Conservation (phyloP, 2,113 vertebrate genomes). For the Morone saxatilis region DNA sequence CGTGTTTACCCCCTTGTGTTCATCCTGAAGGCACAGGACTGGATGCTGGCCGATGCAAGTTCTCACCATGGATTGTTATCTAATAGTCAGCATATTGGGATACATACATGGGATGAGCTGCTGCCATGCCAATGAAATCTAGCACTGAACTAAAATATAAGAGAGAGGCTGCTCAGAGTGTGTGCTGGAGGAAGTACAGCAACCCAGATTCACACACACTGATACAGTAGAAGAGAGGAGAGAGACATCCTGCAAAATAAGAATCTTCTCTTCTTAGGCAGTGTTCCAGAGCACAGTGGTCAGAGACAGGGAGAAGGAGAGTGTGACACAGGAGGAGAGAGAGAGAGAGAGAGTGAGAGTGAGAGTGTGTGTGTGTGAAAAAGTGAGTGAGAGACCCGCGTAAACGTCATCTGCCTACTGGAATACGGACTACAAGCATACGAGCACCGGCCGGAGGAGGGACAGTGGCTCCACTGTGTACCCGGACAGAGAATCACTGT, state of each 20-base stretch:
- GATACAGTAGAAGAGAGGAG: neutral
- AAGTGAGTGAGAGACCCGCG: conserved; percentile 48
- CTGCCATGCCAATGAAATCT: conserved; percentile 9
- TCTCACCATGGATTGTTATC: too few relatives aligned
- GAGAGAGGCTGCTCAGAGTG: neutral
- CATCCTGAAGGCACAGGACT: neutral
- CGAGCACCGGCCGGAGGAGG: conserved; percentile 50
- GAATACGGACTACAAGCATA: conserved; percentile 53
- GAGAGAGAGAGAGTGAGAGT: neutral
- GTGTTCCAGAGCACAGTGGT: neutral
- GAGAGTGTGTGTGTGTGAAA: conserved; percentile 5
- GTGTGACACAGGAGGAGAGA: neutral
- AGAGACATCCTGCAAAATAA: neutral
- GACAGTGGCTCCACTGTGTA: conserved; percentile 56
- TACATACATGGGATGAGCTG: neutral
- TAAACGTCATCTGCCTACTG: conserved; percentile 59
- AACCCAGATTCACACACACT: conserved; percentile 10
- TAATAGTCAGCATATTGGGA: neutral
- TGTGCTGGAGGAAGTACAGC: conserved; percentile 7
- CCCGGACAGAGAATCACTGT: conserved; percentile 63
- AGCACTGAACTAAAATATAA: conserved; percentile 1
- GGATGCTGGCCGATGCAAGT: neutral
- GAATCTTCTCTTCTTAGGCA: neutral
- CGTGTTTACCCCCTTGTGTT: neutral
- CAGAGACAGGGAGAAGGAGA: neutral